Percentiles rank a stretch among this genome's conserved stretches.
Evolutionary conservation across 2,797 vertebrate genomes (phyloP).

Genomic region (Acanthurus lineatus): DNA sequence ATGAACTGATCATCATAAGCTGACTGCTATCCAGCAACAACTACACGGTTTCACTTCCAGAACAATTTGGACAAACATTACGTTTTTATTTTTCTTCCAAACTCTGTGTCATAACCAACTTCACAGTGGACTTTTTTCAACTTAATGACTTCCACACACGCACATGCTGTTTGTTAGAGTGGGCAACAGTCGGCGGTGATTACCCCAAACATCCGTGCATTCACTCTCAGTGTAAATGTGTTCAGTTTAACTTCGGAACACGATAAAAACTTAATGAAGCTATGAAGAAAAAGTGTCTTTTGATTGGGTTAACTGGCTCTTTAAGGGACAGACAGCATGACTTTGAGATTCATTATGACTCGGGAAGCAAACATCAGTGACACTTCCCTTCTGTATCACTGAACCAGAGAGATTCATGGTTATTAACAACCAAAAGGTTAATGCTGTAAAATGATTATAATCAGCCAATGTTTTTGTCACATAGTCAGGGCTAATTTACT

Average conservation of each 20-base stretch:
- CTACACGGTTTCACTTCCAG: background rate
- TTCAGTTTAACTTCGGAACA: background rate
- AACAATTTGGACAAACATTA: background rate
- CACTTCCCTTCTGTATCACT: slow-evolving; percentile 14
- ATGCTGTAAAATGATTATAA: slow-evolving; percentile 64
- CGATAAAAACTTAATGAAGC: background rate
- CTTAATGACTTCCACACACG: background rate
- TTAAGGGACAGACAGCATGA: slow-evolving; percentile 3
- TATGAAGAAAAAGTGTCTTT: background rate
- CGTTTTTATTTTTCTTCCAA: background rate
- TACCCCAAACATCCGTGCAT: background rate
- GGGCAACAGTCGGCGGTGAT: background rate
- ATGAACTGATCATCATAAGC: background rate
- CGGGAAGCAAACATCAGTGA: slow-evolving; percentile 15
- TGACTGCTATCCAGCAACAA: background rate
- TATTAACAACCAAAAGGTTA: slow-evolving; percentile 64
- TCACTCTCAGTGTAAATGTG: background rate
- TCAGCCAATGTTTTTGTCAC: slow-evolving; percentile 60
- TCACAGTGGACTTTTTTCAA: background rate
- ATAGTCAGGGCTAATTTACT: slow-evolving; percentile 62
- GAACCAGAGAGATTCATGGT: slow-evolving; percentile 31
- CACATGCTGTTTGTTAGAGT: background rate
- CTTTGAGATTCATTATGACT: slow-evolving; percentile 32
- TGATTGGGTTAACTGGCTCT: slow-evolving; percentile 11
- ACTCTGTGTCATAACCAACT: background rate